Conservation (phyloP, 2,113 vertebrate genomes). For the Pterocles burchelli region DNA sequence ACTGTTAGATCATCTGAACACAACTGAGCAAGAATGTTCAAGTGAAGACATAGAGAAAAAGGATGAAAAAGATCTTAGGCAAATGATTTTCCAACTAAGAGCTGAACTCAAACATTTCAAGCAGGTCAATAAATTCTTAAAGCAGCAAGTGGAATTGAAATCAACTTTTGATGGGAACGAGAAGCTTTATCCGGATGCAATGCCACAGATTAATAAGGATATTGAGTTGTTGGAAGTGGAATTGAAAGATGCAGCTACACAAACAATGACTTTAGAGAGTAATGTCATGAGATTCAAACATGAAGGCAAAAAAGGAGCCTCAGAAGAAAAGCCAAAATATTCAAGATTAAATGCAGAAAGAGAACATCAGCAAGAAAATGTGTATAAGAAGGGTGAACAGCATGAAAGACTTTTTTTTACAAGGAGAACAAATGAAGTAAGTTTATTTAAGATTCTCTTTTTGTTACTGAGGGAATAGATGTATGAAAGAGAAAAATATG, state of each 20-base stretch:
- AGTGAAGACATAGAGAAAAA: slow-evolving; percentile 77
- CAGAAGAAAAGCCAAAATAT: slow-evolving; percentile 28
- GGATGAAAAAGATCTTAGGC: slow-evolving; percentile 73
- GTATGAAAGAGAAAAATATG: not conserved
- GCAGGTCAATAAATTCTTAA: slow-evolving; percentile 68
- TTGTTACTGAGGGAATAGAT: slow-evolving; percentile 2
- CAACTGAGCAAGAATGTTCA: slow-evolving; percentile 72
- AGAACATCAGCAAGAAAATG: slow-evolving; percentile 23
- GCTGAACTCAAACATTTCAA: slow-evolving; percentile 67
- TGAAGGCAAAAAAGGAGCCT: slow-evolving; percentile 12
- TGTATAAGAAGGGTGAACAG: not conserved
- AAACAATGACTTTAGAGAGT: slow-evolving; percentile 53
- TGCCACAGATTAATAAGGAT: slow-evolving; percentile 36
- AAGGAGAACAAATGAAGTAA: slow-evolving; percentile 59
- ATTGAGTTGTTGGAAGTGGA: slow-evolving; percentile 53
- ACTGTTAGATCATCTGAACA: slow-evolving; percentile 75
- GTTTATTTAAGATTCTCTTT: slow-evolving; percentile 53
- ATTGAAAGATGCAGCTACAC: slow-evolving; percentile 68
- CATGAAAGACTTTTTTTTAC: not conserved
- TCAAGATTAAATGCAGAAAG: not conserved
- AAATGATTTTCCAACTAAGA: slow-evolving; percentile 74
- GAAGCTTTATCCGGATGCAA: slow-evolving; percentile 34
- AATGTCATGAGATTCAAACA: not conserved
- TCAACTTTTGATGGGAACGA: slow-evolving; percentile 16
- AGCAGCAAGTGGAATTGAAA: slow-evolving; percentile 66